Evolutionary conservation across 2,888 invertebrate genomes (phyloP).

Genomic region (Heliconius aoede): DNA sequence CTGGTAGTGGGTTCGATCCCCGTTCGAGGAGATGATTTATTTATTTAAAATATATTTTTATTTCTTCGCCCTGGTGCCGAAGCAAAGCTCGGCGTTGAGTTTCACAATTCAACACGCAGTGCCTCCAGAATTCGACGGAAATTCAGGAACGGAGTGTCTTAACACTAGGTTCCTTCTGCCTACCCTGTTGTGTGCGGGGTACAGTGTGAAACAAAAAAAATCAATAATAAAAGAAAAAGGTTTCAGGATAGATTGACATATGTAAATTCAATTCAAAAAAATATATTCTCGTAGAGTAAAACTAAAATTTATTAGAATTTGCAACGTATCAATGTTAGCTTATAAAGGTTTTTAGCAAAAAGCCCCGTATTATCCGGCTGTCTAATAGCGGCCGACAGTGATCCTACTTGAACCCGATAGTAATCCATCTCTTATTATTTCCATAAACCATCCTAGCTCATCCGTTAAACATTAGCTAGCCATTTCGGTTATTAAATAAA

Average conservation of each 20-base stretch:
- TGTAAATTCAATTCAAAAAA: background rate
- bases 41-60: too few relatives aligned
- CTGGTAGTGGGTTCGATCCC: too few relatives aligned
- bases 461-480: slow-evolving; percentile 38
- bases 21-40: too few relatives aligned
- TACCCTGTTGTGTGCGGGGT: too few relatives aligned
- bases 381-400: slow-evolving; percentile 58
- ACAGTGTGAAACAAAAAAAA: too few relatives aligned
- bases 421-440: slow-evolving; percentile 44
- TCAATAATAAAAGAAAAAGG: too few relatives aligned
- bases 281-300: background rate
- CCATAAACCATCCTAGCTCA: slow-evolving; percentile 36
- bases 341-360: slow-evolving; percentile 67
- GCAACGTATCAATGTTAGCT: slow-evolving; percentile 61
- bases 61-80: too few relatives aligned
- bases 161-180: too few relatives aligned
- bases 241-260: background rate
- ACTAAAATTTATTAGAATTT: slow-evolving; percentile 25
- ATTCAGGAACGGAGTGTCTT: too few relatives aligned
- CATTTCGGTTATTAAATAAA: slow-evolving; percentile 24
- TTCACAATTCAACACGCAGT: too few relatives aligned
- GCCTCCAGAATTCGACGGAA: too few relatives aligned
- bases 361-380: slow-evolving; percentile 70
- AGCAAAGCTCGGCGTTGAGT: too few relatives aligned
- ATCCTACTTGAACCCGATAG: slow-evolving; percentile 48